Evolutionary conservation across 2,113 vertebrate genomes (phyloP), one percentile per base, ranked within the genome.

Genomic region (Epinephelus lanceolatus): DNA sequence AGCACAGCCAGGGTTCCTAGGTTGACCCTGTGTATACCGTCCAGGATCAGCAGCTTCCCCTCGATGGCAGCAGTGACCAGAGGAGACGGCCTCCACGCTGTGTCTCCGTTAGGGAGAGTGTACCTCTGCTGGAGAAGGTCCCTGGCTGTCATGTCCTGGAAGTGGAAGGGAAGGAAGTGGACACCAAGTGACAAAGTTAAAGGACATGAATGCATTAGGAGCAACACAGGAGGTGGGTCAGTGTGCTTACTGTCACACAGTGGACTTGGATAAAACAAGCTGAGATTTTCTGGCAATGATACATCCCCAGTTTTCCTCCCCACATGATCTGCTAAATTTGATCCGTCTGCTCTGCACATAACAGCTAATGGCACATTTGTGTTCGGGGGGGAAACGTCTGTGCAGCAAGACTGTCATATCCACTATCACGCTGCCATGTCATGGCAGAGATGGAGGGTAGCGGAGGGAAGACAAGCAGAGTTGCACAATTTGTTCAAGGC

Each of bases 81-180:
- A 0, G 98, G 97, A 0, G 98, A 98, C 0, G 96, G 94, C 78
- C 98, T 95, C 98, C 98, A 99, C 14, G 98, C 97, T 3, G 98
- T 99, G 94, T 99, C 98, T 71, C 98, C 98, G 23, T 96, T 98
- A 0, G 97, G 96, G 68, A 99, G 96, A 0, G 98, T 99, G 87
- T 96, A 99, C 33, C 98, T 95, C 87, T 99, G 98, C 94, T 99
- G 98, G 0, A 99, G 96, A 21, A 99, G 93, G 81, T 99, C 98
- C 76, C 98, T 95, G 0, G 97, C 97, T 0, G 98, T 99, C 98
- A 99, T 99, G 80, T 99, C 98, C 98, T 99, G 69, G 12, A 71
- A 55, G 59, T 8, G 1, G 40, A 30, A 2, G 18, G 60, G 27
- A n/a, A n/a, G 51, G 45, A 61, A 33, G 69, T 2, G 42, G 7